phyloP scores from a whole-genome alignment of 2,888 invertebrate species.

The Pyrochroa serraticornis region DNA sequence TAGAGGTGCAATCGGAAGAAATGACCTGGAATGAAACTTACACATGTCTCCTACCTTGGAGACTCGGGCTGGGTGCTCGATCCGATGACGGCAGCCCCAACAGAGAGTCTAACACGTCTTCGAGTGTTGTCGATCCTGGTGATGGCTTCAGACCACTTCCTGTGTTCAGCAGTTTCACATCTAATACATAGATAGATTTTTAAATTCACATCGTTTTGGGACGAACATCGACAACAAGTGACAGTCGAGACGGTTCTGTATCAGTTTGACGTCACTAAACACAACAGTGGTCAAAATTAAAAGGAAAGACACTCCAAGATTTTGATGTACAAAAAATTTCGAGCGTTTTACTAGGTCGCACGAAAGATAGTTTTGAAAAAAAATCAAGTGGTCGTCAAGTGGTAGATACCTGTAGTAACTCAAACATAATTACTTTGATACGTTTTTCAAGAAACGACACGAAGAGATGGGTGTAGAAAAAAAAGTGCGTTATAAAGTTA shows the following conservation, averaged over 20 bases:
- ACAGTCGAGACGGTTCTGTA: background rate
- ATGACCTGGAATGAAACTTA: constrained; percentile 71
- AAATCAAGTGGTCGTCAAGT: too few species aligned
- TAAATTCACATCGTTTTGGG: background rate
- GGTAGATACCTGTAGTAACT: too few species aligned
- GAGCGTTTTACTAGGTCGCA: too few species aligned
- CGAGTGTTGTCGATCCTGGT: constrained; percentile 85
- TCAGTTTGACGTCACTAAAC: too few species aligned
- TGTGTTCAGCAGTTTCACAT: constrained; percentile 57
- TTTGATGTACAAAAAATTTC: too few species aligned
- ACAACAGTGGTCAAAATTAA: too few species aligned
- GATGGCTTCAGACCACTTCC: constrained; percentile 68
- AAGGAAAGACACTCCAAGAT: too few species aligned
- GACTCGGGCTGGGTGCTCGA: constrained; percentile 76
- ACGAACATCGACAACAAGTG: constrained; percentile 1
- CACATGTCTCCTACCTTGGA: constrained; percentile 77
- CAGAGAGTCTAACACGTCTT: constrained; percentile 92
- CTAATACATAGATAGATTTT: constrained; percentile 32
- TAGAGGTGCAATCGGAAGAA: constrained; percentile 26
- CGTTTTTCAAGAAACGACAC: too few species aligned
- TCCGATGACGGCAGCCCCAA: constrained; percentile 83
- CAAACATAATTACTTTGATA: too few species aligned
- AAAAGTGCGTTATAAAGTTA: too few species aligned
- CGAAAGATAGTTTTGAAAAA: too few species aligned
- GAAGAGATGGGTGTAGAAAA: too few species aligned